A percentile compares a stretch with the other conserved stretches of the same genome.
phyloP scores from a whole-genome alignment of 2,113 vertebrate species.

The Podocnemis expansa region DNA sequence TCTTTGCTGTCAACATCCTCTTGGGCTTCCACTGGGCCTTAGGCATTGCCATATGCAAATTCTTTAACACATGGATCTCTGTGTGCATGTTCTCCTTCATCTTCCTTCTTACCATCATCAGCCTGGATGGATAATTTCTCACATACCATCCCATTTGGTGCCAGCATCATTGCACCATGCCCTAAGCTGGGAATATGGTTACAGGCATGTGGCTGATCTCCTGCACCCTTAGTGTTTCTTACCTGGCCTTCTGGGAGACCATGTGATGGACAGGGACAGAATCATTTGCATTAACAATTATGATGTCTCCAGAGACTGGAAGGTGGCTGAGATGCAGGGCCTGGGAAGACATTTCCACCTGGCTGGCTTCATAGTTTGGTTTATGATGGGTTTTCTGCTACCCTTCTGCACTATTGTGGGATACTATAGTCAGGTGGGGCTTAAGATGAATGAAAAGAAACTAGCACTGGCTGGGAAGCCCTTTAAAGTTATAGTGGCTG shows the following conservation, averaged over 20 bases:
- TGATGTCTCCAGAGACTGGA: conserved; percentile 5
- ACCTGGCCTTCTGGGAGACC: too few relatives aligned
- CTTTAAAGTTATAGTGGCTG: conserved; percentile 82
- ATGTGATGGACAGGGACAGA: not conserved
- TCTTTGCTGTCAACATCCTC: not conserved
- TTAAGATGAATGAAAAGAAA: conserved; percentile 74
- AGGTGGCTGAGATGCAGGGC: not conserved
- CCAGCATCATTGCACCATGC: conserved; percentile 31
- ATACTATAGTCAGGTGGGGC: conserved; percentile 80
- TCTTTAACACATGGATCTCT: conserved; percentile 40
- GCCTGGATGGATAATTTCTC: not conserved
- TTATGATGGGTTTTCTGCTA: conserved; percentile 70
- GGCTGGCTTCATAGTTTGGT: not conserved
- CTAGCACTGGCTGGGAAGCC: conserved; percentile 82
- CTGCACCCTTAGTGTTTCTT: not conserved
- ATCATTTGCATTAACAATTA: conserved; percentile 55
- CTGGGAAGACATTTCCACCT: not conserved
- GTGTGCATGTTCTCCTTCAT: conserved; percentile 25
- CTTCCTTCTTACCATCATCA: conserved; percentile 29
- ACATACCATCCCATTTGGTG: conserved; percentile 59
- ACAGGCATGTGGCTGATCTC: conserved; percentile 55
- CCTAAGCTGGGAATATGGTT: not conserved
- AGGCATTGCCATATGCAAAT: not conserved
- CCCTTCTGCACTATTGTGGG: conserved; percentile 81
- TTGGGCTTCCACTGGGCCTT: not conserved